These are phyloP conservation scores for Pseudorhombus dupliciocellatus DNA, from an alignment of 2,113 vertebrate species.

Conservation along the genomic window DNA sequence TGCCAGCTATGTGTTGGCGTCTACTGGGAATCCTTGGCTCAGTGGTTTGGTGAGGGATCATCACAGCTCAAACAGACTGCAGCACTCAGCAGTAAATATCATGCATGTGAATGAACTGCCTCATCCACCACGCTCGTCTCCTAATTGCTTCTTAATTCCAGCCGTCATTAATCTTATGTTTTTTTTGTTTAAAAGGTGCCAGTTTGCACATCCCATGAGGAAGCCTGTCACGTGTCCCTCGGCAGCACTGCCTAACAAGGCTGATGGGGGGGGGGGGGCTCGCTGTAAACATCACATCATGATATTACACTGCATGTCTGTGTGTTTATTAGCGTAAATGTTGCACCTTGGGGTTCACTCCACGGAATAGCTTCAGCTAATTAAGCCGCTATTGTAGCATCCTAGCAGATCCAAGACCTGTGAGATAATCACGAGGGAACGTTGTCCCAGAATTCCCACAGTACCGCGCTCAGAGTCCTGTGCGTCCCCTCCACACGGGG, in stretches of 20 bases:
- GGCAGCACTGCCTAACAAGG: too few species aligned
- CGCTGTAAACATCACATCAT: background rate
- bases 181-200: background rate
- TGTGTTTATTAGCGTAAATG: background rate
- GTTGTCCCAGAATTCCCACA: background rate
- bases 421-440: too few species aligned
- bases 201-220: background rate
- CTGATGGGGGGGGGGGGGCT: too few species aligned
- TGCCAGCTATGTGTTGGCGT: constrained; percentile 1
- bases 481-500: constrained; percentile 27
- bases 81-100: background rate
- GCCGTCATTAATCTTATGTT: background rate
- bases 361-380: constrained; percentile 23
- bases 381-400: constrained; percentile 28
- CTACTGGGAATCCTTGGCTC: constrained; percentile 11
- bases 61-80: background rate
- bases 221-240: background rate
- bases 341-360: constrained; percentile 24
- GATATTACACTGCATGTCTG: background rate
- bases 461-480: constrained; percentile 6
- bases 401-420: constrained; percentile 2
- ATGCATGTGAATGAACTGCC: background rate
- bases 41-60: constrained; percentile 13
- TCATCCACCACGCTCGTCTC: background rate
- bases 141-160: background rate